phyloP scores from a whole-genome alignment of 1,140 invertebrate species.

The Agrilus planipennis region DNA sequence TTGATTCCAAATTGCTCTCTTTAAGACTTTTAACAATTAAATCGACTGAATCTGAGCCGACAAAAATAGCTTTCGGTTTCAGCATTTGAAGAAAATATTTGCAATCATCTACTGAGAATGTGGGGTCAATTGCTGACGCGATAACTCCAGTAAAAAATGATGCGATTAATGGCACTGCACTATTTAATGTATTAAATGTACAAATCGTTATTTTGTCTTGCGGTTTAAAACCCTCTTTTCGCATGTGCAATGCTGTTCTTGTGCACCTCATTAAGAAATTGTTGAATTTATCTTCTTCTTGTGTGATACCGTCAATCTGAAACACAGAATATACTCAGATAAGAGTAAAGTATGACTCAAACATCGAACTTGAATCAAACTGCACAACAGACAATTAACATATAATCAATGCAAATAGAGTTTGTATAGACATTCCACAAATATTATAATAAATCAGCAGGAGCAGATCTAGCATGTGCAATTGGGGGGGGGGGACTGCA shows the following conservation, averaged over 20 bases:
- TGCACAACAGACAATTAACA: too few relatives aligned
- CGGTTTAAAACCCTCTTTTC: constrained; percentile 29
- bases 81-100: constrained; percentile 5
- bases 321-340: too few relatives aligned
- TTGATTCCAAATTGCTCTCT: neutral
- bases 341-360: too few relatives aligned
- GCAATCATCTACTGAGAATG: constrained; percentile 3
- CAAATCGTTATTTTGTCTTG: constrained; percentile 34
- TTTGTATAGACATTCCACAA: too few relatives aligned
- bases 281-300: constrained; percentile 29
- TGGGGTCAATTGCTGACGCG: constrained; percentile 4
- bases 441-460: too few relatives aligned
- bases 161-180: constrained; percentile 35
- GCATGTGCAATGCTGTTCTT: constrained; percentile 32
- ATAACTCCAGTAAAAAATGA: constrained; percentile 32
- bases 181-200: constrained; percentile 35
- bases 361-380: too few relatives aligned
- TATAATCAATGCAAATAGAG: too few relatives aligned
- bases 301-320: constrained; percentile 37
- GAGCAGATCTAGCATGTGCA: too few relatives aligned
- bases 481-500: too few relatives aligned
- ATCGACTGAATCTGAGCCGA: neutral
- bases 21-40: constrained; percentile 4
- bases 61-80: constrained; percentile 10
- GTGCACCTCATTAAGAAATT: constrained; percentile 31